These are phyloP conservation scores for Corydoras sp. DNA, from an alignment of 2,113 vertebrate species.

Conservation along the genomic window DNA sequence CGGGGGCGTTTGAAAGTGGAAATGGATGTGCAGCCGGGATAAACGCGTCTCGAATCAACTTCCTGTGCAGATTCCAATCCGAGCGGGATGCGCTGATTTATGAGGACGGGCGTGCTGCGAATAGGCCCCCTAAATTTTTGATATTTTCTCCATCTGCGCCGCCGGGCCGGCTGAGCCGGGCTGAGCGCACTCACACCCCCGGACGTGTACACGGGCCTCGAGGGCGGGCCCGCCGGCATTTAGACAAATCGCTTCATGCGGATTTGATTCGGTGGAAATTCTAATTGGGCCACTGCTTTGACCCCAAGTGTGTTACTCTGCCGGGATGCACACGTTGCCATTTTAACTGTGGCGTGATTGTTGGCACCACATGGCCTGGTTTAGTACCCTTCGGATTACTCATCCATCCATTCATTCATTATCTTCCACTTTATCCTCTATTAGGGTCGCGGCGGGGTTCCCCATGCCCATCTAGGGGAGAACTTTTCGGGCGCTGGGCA, in stretches of 20 bases:
- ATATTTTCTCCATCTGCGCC: slow-evolving; percentile 18
- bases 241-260: slow-evolving; percentile 14
- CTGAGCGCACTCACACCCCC: slow-evolving; percentile 19
- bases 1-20: slow-evolving; percentile 1
- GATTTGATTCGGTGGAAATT: no score
- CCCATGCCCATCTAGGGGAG: no score
- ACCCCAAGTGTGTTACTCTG: not conserved
- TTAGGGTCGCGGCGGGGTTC: no score
- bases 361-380: no score
- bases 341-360: no score
- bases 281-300: not conserved
- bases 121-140: slow-evolving; percentile 18
- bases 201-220: not conserved
- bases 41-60: slow-evolving; percentile 31
- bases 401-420: no score
- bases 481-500: no score
- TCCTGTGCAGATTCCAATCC: slow-evolving; percentile 22
- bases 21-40: slow-evolving; percentile 17
- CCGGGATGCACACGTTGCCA: no score
- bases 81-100: slow-evolving; percentile 27
- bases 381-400: no score
- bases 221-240: not conserved
- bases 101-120: slow-evolving; percentile 26
- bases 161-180: slow-evolving; percentile 15
- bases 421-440: no score